phyloP scores from a whole-genome alignment of 2,797 vertebrate genomes.

The Columba guinea region DNA sequence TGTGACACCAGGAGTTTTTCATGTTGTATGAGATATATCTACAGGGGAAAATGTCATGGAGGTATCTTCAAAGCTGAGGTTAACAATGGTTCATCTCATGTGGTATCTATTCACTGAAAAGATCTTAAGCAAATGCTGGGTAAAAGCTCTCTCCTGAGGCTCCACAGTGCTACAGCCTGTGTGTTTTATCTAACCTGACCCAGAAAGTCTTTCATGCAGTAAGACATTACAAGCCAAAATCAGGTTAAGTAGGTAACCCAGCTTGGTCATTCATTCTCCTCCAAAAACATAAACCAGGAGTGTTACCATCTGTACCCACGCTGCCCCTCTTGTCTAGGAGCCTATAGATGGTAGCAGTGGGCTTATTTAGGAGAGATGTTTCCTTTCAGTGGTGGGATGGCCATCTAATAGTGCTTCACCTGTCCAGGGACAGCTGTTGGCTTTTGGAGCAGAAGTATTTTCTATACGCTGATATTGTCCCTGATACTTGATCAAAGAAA shows the following conservation, averaged over 20 bases:
- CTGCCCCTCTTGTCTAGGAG: background rate
- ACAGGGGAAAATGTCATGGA: background rate
- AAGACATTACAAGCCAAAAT: background rate
- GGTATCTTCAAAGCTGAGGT: background rate
- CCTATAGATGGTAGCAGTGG: background rate
- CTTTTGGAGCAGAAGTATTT: background rate
- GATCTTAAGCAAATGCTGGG: background rate
- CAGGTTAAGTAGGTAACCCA: constrained; percentile 2
- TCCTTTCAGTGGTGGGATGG: background rate
- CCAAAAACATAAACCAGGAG: background rate
- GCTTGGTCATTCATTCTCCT: background rate
- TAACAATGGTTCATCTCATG: background rate
- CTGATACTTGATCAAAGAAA: background rate
- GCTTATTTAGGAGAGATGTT: background rate
- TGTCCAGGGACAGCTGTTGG: background rate
- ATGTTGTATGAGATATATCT: background rate
- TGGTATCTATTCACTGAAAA: background rate
- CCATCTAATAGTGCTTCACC: background rate
- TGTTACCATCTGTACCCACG: background rate
- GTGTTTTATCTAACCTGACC: background rate
- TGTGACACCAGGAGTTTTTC: background rate
- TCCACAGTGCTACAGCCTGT: background rate
- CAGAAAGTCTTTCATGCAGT: constrained; percentile 31
- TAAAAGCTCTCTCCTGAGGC: background rate
- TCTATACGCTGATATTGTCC: background rate